phyloP scores from a whole-genome alignment of 2,113 vertebrate species.

The Daphoenositta chrysoptera region DNA sequence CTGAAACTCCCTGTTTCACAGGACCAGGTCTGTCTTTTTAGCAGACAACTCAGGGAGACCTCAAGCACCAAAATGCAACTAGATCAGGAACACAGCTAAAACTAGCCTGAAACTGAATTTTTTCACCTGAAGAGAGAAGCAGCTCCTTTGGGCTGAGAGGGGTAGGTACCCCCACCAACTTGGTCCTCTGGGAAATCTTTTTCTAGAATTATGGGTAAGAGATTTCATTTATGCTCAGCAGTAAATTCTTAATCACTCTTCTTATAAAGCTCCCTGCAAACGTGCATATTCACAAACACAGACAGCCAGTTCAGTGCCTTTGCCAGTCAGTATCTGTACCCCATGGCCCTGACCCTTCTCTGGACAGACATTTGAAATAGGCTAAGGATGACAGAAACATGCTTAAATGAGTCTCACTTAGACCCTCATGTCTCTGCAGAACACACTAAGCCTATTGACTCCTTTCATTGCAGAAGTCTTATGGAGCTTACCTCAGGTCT shows the following conservation, averaged over 20 bases:
- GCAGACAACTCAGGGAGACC: not conserved
- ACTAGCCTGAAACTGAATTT: not conserved
- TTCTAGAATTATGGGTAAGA: not conserved
- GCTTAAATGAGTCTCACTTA: not conserved
- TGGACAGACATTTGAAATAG: not conserved
- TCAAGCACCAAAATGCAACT: rapidly evolving
- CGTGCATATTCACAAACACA: not conserved
- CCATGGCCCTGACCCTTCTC: not conserved
- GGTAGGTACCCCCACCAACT: not conserved
- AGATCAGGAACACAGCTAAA: not conserved
- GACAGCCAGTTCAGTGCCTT: not conserved
- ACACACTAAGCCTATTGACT: conserved; percentile 12
- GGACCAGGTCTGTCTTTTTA: not conserved
- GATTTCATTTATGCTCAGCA: not conserved
- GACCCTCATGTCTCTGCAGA: not conserved
- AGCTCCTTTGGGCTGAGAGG: not conserved
- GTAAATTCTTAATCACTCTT: not conserved
- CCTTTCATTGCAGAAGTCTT: not conserved
- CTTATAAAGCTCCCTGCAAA: not conserved
- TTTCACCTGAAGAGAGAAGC: not conserved
- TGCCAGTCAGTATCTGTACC: not conserved
- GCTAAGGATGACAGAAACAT: not conserved
- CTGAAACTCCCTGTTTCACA: not conserved
- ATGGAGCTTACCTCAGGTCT: not conserved
- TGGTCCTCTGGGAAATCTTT: not conserved